phyloP scores from a whole-genome alignment of 2,888 invertebrate species.

The Leptinotarsa tumamoca region DNA sequence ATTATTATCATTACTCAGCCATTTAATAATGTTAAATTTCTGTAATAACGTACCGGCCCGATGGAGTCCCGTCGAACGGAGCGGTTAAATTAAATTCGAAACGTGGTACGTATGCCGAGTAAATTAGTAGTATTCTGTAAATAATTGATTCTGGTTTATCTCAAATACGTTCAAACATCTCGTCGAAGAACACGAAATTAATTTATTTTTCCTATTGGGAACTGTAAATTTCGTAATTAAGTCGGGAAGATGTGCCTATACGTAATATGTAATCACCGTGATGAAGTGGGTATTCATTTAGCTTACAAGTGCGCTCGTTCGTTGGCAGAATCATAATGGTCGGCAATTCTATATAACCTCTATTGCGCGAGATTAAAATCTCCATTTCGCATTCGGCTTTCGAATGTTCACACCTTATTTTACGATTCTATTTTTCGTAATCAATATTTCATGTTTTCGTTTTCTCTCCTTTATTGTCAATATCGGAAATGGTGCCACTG shows the following conservation, averaged over 20 bases:
- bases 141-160: conserved; percentile 50
- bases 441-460: conserved; percentile 3
- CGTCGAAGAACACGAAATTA: conserved; percentile 47
- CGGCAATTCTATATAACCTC: conserved; percentile 45
- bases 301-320: conserved; percentile 55
- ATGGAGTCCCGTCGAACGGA: conserved; percentile 30
- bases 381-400: conserved; percentile 30
- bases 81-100: conserved; percentile 41
- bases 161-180: conserved; percentile 37
- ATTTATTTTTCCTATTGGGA: conserved; percentile 56
- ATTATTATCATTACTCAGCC: conserved; percentile 26
- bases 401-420: background rate
- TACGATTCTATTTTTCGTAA: background rate
- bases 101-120: conserved; percentile 28
- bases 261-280: conserved; percentile 56
- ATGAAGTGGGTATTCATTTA: conserved; percentile 56
- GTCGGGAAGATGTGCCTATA: conserved; percentile 54
- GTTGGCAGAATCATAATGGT: conserved; percentile 50
- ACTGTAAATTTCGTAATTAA: conserved; percentile 59
- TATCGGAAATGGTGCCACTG: too few species aligned
- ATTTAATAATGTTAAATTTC: conserved; percentile 34
- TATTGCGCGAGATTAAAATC: conserved; percentile 39
- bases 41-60: conserved; percentile 25
- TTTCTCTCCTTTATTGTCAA: too few species aligned
- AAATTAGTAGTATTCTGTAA: conserved; percentile 46